phyloP scores from a whole-genome alignment of 1,140 invertebrate genomes.

The Ips nitidus region DNA sequence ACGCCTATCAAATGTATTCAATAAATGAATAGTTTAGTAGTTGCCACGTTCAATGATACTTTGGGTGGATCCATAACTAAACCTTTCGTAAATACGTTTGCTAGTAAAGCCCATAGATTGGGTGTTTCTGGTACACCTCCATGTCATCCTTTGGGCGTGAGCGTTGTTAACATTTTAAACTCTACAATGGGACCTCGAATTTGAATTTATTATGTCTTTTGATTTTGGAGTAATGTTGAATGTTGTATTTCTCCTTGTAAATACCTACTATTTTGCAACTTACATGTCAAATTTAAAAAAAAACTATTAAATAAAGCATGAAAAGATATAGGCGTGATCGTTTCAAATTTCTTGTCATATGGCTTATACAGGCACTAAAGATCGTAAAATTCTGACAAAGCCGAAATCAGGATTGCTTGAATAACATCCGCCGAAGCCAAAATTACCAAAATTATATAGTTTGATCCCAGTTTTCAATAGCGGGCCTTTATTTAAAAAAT shows the following conservation, averaged over 20 bases:
- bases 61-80: conserved; percentile 6
- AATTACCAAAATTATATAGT: conserved; percentile 32
- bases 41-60: background rate
- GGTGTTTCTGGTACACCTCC: conserved; percentile 27
- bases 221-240: no score
- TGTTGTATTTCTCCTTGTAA: no score
- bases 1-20: background rate
- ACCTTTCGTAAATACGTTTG: conserved; percentile 12
- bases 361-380: conserved; percentile 4
- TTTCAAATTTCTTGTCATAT: conserved; percentile 3
- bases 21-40: conserved; percentile 1
- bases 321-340: conserved; percentile 2
- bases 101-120: conserved; percentile 9
- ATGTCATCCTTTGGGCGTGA: conserved; percentile 38
- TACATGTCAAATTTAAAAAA: no score
- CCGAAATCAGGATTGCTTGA: background rate
- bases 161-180: background rate
- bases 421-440: background rate
- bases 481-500: conserved; percentile 29
- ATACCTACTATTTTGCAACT: no score
- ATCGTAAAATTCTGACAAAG: background rate
- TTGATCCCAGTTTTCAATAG: conserved; percentile 16
- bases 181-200: no score
- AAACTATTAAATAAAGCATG: no score
- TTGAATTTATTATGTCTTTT: no score